phyloP scores from a whole-genome alignment of 2,888 invertebrate species.

The Aplocera efformata region DNA sequence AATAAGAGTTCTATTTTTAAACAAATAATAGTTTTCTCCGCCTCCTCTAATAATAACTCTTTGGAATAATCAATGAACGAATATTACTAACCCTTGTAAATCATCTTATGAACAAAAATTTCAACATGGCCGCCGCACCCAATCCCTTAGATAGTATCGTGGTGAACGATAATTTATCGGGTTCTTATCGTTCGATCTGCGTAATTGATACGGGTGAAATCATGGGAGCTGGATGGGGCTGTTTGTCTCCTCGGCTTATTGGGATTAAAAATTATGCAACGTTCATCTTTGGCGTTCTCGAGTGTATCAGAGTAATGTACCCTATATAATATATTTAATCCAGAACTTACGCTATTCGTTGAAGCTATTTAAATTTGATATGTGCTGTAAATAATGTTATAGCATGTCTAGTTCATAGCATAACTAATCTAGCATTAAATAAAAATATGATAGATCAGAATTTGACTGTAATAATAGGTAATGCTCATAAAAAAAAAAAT shows the following conservation, averaged over 20 bases:
- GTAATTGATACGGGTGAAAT: conserved; percentile 69
- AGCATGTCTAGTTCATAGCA: too few species aligned
- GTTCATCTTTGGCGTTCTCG: conserved; percentile 17
- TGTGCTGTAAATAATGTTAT: too few species aligned
- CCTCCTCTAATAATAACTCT: background rate
- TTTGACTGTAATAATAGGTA: too few species aligned
- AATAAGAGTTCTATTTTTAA: conserved; percentile 17
- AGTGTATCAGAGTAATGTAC: too few species aligned
- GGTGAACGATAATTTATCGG: conserved; percentile 61
- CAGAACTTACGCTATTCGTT: too few species aligned
- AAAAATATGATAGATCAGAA: too few species aligned
- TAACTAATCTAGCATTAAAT: too few species aligned
- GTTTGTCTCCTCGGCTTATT: conserved; percentile 41
- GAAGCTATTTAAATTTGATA: too few species aligned
- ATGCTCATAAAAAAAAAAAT: too few species aligned
- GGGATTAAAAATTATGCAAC: conserved; percentile 13
- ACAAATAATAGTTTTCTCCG: conserved; percentile 6
- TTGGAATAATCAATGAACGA: conserved; percentile 35
- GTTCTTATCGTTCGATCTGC: conserved; percentile 64
- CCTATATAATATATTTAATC: too few species aligned
- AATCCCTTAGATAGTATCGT: conserved; percentile 54
- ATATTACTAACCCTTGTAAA: conserved; percentile 52
- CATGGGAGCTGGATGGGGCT: conserved; percentile 43
- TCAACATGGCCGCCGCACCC: conserved; percentile 41
- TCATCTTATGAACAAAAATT: conserved; percentile 55